Percentiles rank a stretch among this genome's conserved stretches.
These are phyloP conservation scores for Octopus sinensis DNA, from an alignment of 1,140 invertebrate genomes.

Conservation along the genomic window DNA sequence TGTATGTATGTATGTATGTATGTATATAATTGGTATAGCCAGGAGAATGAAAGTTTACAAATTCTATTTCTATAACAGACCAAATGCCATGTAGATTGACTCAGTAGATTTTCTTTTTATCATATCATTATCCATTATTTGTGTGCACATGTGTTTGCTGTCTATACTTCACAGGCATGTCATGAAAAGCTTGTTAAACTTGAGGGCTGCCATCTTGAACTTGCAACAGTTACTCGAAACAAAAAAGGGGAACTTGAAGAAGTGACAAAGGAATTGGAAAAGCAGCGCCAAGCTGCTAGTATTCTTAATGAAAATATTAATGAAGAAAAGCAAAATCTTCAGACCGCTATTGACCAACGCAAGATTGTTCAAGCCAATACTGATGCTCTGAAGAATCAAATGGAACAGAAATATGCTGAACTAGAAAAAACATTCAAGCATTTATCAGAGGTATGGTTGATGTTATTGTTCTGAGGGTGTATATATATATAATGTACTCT, in stretches of 20 bases:
- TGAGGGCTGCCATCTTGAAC: conserved; percentile 39
- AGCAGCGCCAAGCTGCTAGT: conserved; percentile 47
- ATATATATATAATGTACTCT: no score
- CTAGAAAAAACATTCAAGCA: conserved; percentile 47
- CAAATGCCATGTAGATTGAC: no score
- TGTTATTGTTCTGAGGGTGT: no score
- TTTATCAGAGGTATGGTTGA: conserved; percentile 37
- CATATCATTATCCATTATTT: no score
- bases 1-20: no score
- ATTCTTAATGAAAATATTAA: conserved; percentile 42
- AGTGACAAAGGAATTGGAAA: conserved; percentile 43
- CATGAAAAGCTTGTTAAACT: conserved; percentile 40
- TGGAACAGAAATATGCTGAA: conserved; percentile 41
- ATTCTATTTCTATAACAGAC: no score
- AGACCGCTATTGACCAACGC: conserved; percentile 49
- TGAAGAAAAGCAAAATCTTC: conserved; percentile 47
- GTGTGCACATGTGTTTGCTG: no score
- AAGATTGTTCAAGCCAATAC: conserved; percentile 44
- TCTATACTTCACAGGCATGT: conserved; percentile 31
- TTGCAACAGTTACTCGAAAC: conserved; percentile 34
- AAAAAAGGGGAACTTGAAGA: conserved; percentile 40
- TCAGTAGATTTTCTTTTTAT: no score
- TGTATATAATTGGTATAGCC: no score
- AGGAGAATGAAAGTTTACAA: no score
- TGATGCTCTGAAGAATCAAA: conserved; percentile 42